Evolutionary conservation across 1,140 invertebrate genomes (phyloP).

Genomic region (Pteromalus puparum): DNA sequence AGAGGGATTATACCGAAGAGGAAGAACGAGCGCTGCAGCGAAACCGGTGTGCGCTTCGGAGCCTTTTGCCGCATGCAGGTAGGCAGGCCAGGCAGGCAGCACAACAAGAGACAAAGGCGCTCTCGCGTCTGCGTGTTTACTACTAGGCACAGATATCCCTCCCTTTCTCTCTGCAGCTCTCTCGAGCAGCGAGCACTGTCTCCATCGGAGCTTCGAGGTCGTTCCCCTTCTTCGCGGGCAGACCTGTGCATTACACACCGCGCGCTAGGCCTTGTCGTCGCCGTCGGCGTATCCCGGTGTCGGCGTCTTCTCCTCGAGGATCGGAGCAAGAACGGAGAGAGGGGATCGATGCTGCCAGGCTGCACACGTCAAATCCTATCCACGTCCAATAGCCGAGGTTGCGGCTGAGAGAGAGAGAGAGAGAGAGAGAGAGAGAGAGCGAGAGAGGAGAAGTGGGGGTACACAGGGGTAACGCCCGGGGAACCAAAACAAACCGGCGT

Average conservation of each 20-base stretch:
- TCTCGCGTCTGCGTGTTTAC: slow-evolving; percentile 23
- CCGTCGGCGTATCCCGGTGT: slow-evolving; percentile 6
- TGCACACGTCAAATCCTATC: neutral
- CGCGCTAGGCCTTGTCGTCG: neutral
- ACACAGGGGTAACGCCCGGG: slow-evolving; percentile 72
- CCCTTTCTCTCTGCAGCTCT: slow-evolving; percentile 3
- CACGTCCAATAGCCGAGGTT: neutral
- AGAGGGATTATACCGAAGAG: neutral
- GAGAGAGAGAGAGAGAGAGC: too few species aligned
- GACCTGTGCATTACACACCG: too few species aligned
- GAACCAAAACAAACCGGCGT: slow-evolving; percentile 75
- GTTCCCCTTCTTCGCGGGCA: neutral
- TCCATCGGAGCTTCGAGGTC: slow-evolving; percentile 27
- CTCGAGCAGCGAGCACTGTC: neutral
- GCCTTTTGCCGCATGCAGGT: neutral
- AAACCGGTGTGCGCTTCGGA: neutral
- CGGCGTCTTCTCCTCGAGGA: neutral
- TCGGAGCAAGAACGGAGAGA: slow-evolving; percentile 4
- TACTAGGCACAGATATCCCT: neutral
- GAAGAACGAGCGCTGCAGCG: neutral
- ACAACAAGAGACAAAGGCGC: slow-evolving; percentile 25
- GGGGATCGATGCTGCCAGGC: slow-evolving; percentile 13
- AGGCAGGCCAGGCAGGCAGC: too few species aligned
- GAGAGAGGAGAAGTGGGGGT: slow-evolving; percentile 41
- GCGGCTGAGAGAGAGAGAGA: neutral